Conservation (phyloP, 2,888 invertebrate genomes). For the Rhamphomyia laevipes region DNA sequence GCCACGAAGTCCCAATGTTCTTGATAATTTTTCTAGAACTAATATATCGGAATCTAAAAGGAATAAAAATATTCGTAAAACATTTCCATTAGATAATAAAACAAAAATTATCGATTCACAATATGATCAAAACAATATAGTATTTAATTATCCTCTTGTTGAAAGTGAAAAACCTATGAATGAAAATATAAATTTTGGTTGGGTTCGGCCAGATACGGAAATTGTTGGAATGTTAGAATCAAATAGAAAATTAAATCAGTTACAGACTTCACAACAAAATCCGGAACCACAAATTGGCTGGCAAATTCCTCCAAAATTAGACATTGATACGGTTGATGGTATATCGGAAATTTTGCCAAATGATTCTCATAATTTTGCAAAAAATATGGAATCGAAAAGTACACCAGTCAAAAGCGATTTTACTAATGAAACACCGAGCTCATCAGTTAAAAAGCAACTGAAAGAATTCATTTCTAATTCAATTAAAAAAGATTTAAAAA, state of each 20-base stretch:
- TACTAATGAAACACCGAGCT: slow-evolving; percentile 9
- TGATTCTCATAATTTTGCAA: slow-evolving; percentile 26
- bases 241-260: slow-evolving; percentile 20
- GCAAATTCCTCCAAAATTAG: slow-evolving; percentile 25
- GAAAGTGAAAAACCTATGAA: slow-evolving; percentile 16
- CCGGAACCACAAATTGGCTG: slow-evolving; percentile 26
- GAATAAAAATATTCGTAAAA: too few relatives aligned
- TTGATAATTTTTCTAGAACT: slow-evolving; percentile 25
- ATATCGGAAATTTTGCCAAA: slow-evolving; percentile 2
- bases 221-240: slow-evolving; percentile 13
- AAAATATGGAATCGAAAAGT: slow-evolving; percentile 29
- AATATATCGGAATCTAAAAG: too few relatives aligned
- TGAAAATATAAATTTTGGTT: slow-evolving; percentile 9
- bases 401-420: slow-evolving; percentile 29
- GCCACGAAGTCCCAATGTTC: slow-evolving; percentile 13
- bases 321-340: slow-evolving; percentile 33
- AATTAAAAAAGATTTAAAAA: slow-evolving; percentile 14
- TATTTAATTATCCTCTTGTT: slow-evolving; percentile 4
- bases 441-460: slow-evolving; percentile 26
- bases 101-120: too few relatives aligned
- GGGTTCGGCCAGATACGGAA: slow-evolving; percentile 10
- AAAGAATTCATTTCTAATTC: slow-evolving; percentile 21
- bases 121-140: too few relatives aligned
- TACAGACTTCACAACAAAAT: slow-evolving; percentile 16
- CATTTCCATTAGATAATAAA: background rate